Conservation (phyloP, 2,113 vertebrate species). For the Labrus mixtus region DNA sequence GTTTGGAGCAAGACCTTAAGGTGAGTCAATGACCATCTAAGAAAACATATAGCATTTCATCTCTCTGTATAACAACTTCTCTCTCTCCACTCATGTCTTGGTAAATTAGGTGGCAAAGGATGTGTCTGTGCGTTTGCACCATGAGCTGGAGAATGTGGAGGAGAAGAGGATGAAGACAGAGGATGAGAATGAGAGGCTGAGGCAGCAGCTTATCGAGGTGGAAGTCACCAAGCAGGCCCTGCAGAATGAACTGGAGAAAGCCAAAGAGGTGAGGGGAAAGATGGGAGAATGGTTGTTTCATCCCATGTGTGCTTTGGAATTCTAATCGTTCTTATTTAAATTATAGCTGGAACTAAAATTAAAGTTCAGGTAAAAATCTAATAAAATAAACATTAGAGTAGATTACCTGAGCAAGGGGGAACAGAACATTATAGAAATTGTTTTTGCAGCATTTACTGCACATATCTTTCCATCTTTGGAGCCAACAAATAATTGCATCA, state of each 20-base stretch:
- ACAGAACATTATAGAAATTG: not conserved
- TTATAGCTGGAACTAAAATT: not conserved
- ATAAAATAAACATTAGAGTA: not conserved
- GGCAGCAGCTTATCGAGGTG: slow-evolving; percentile 96
- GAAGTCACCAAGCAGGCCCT: slow-evolving; percentile 96
- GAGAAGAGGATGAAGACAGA: slow-evolving; percentile 97
- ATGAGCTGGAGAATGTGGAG: slow-evolving; percentile 97
- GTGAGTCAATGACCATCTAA: slow-evolving; percentile 67
- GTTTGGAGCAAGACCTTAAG: slow-evolving; percentile 98
- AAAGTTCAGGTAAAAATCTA: not conserved
- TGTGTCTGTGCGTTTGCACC: slow-evolving; percentile 96
- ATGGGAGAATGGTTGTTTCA: not conserved
- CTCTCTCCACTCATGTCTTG: not conserved
- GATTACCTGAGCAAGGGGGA: not conserved
- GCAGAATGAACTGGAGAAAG: slow-evolving; percentile 95
- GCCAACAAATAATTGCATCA: too few species aligned
- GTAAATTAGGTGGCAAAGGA: slow-evolving; percentile 95
- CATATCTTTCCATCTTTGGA: too few species aligned
- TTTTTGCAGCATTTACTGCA: too few species aligned
- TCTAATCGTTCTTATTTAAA: not conserved
- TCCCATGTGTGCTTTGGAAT: not conserved
- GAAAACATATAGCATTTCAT: not conserved
- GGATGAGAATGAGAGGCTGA: slow-evolving; percentile 96
- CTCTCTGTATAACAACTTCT: not conserved
- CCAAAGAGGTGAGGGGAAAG: slow-evolving; percentile 91